A percentile compares a stretch with the other conserved stretches of the same genome.
Evolutionary conservation across 2,888 invertebrate species (phyloP).

Genomic region (Phaonia tiefii): DNA sequence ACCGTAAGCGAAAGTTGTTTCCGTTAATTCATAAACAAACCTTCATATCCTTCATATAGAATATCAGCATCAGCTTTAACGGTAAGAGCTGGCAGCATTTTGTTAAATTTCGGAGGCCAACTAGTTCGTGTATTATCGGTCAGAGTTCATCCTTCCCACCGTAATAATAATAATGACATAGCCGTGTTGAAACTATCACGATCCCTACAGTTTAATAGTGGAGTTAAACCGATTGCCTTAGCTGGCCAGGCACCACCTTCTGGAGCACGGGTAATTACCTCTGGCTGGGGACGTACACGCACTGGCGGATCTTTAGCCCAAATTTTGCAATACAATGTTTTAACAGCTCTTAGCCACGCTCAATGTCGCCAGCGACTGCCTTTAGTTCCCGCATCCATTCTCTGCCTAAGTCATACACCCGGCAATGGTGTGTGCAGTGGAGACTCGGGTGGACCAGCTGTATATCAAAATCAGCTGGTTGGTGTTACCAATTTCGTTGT

Average conservation of each 20-base stretch:
- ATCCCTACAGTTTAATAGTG: constrained; percentile 61
- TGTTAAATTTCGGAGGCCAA: constrained; percentile 68
- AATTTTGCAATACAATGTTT: constrained; percentile 70
- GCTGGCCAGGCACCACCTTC: constrained; percentile 68
- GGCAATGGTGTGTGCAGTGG: constrained; percentile 75
- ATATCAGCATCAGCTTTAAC: constrained; percentile 62
- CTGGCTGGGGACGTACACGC: constrained; percentile 76
- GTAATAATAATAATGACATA: constrained; percentile 69
- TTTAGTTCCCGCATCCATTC: constrained; percentile 67
- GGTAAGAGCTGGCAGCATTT: constrained; percentile 73
- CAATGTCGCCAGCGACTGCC: constrained; percentile 67
- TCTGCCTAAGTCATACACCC: constrained; percentile 71
- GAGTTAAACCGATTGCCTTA: constrained; percentile 70
- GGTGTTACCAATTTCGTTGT: constrained; percentile 77
- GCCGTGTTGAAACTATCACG: constrained; percentile 72
- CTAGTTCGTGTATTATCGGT: constrained; percentile 68
- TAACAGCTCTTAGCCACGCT: constrained; percentile 67
- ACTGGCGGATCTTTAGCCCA: constrained; percentile 71
- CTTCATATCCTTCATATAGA: constrained; percentile 60
- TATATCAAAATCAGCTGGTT: constrained; percentile 70
- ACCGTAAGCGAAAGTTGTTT: neutral
- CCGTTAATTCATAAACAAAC: neutral
- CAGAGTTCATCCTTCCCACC: constrained; percentile 71
- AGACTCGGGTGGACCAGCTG: constrained; percentile 77
- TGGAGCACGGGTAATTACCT: constrained; percentile 68